Conservation (phyloP, 2,888 invertebrate genomes). For the Peribatodes rhomboidaria region DNA sequence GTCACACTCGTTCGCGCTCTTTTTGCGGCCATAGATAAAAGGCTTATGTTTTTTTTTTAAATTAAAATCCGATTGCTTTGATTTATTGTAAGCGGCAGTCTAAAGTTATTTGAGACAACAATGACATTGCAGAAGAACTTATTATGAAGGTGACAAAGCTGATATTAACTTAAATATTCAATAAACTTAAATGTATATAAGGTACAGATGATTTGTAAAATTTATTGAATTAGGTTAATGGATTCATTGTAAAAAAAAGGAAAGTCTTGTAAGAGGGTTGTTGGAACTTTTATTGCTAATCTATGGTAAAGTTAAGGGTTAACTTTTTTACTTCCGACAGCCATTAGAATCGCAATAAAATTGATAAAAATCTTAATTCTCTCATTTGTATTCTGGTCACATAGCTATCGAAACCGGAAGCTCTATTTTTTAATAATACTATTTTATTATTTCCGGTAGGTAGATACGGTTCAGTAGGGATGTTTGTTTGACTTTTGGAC, state of each 20-base stretch:
- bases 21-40: constrained; percentile 73
- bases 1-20: constrained; percentile 73
- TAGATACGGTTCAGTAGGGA: constrained; percentile 57
- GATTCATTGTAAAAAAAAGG: too few relatives aligned
- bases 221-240: too few relatives aligned
- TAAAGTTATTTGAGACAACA: too few relatives aligned
- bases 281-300: constrained; percentile 26
- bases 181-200: too few relatives aligned
- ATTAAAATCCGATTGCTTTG: constrained; percentile 4
- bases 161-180: too few relatives aligned
- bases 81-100: neutral
- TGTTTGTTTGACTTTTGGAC: constrained; percentile 9
- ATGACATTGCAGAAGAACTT: too few relatives aligned
- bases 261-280: too few relatives aligned
- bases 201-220: too few relatives aligned
- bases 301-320: constrained; percentile 20
- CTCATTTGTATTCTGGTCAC: constrained; percentile 77
- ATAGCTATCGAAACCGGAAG: constrained; percentile 72
- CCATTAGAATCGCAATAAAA: constrained; percentile 48
- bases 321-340: constrained; percentile 3
- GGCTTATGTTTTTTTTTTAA: constrained; percentile 55
- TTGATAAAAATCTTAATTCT: constrained; percentile 67
- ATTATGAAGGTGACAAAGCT: too few relatives aligned
- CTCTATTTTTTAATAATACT: constrained; percentile 67
- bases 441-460: constrained; percentile 74